Conservation (phyloP, 2,888 invertebrate genomes). For the Mimumesa dahlbomi region DNA sequence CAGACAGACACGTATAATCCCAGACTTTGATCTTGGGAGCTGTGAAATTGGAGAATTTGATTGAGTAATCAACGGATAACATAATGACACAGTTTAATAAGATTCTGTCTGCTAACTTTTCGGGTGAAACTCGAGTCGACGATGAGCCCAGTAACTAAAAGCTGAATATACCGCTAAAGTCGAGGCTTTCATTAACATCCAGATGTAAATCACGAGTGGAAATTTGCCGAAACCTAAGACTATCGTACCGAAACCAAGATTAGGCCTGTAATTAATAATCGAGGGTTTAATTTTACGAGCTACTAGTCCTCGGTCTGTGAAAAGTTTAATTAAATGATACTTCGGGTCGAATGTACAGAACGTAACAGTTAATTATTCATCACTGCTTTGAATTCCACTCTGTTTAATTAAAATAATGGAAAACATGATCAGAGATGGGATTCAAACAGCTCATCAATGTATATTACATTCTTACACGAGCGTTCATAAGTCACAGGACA, state of each 20-base stretch:
- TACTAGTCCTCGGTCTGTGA: too few relatives aligned
- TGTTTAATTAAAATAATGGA: too few relatives aligned
- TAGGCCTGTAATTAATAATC: conserved; percentile 77
- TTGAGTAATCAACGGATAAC: too few relatives aligned
- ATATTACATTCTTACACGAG: too few relatives aligned
- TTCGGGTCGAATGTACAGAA: too few relatives aligned
- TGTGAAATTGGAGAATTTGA: conserved; percentile 61
- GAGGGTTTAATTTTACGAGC: too few relatives aligned
- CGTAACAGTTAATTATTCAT: too few relatives aligned
- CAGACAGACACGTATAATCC: conserved; percentile 78
- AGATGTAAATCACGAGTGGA: conserved; percentile 82
- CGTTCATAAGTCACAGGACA: too few relatives aligned
- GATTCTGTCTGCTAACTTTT: conserved; percentile 72
- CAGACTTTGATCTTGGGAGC: conserved; percentile 74
- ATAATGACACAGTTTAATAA: not conserved
- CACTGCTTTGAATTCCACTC: too few relatives aligned
- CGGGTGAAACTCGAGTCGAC: conserved; percentile 67
- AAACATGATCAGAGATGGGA: too few relatives aligned
- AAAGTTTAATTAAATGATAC: too few relatives aligned
- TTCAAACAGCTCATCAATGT: too few relatives aligned
- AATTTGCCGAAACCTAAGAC: conserved; percentile 83
- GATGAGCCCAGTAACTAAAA: conserved; percentile 81
- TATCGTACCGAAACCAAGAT: conserved; percentile 84
- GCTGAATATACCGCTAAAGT: conserved; percentile 80
- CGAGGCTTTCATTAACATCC: conserved; percentile 81